Evolutionary conservation across 2,113 vertebrate species (phyloP), one percentile per base, ranked within the genome.

Genomic region (Pedionomus torquatus): DNA sequence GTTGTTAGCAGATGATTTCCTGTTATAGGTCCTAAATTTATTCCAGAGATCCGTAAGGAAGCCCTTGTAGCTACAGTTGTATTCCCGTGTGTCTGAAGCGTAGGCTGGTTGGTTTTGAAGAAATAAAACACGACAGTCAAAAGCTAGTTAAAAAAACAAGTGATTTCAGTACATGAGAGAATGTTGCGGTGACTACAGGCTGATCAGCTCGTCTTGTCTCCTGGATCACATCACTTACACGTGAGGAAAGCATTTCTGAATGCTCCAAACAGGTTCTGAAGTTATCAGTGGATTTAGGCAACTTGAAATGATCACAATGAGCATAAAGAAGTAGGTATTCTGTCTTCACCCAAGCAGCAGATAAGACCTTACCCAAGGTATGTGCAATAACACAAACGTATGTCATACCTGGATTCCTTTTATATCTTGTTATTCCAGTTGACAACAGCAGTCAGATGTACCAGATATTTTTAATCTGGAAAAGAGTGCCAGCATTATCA

Each of bases 401-500:
- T 17, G 3, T 71, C 35, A 20, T 60, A 78, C 66, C 75, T 93
- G 33, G 17, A 46, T 83, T 74, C 49, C 65, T 90, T 93, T 90
- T 64, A 5, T 88, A 85, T 94, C 57, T 80, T 61, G 71, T 95
- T 89, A 75, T 60, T 71, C 35, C 77, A 71, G 55, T 43, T 93
- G 92, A 93, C 92, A 96, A 64, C 30, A 48, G 25, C 88, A 92
- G 63, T 88, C 92, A 78, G 93, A 92, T 87, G 37, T 79, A 83
- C 48, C 66, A 84, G 93, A 89, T 91, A 75, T 3, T 11, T 39
- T 95, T 93, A 66, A 89, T 93, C 71, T 94, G 79, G 66, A 41
- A 48, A 69, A 89, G 54, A 39, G 21, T 75, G 64, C 77, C 76
- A 87, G 57, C 18, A 20, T 20, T 65, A 90, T 78, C 51, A 37